Evolutionary conservation across 2,888 invertebrate species (phyloP).

Genomic region (Cotesia congregata): DNA sequence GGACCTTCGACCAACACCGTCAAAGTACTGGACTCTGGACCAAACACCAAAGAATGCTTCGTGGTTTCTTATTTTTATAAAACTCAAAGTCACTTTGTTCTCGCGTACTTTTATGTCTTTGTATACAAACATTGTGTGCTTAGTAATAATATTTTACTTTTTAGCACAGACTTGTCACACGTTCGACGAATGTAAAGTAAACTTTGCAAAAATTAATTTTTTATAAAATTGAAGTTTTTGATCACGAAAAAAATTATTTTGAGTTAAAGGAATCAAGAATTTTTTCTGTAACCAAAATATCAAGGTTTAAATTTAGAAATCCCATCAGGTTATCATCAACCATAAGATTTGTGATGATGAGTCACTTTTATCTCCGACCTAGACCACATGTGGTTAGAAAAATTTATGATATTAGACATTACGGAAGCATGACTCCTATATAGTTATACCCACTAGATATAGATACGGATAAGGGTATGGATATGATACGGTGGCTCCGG

Average conservation of each 20-base stretch:
- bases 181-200: neutral
- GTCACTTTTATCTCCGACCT: neutral
- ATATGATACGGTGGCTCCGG: neutral
- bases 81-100: neutral
- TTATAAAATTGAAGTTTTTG: too few relatives aligned
- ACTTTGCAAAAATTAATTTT: neutral
- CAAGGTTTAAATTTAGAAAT: too few relatives aligned
- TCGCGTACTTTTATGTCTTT: neutral
- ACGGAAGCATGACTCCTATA: neutral
- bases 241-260: too few relatives aligned
- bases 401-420: neutral
- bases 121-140: slow-evolving; percentile 6
- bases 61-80: slow-evolving; percentile 16
- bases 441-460: neutral
- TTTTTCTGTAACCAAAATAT: too few relatives aligned
- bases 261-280: too few relatives aligned
- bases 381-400: neutral
- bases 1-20: slow-evolving; percentile 36
- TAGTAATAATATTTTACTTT: neutral
- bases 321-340: neutral
- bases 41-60: slow-evolving; percentile 31
- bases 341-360: neutral
- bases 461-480: neutral
- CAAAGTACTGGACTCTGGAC: slow-evolving; percentile 20
- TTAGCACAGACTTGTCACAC: neutral